Percentiles rank a stretch among this genome's conserved stretches.
Conservation (phyloP, 2,888 invertebrate genomes). For the Ochropacha duplaris region DNA sequence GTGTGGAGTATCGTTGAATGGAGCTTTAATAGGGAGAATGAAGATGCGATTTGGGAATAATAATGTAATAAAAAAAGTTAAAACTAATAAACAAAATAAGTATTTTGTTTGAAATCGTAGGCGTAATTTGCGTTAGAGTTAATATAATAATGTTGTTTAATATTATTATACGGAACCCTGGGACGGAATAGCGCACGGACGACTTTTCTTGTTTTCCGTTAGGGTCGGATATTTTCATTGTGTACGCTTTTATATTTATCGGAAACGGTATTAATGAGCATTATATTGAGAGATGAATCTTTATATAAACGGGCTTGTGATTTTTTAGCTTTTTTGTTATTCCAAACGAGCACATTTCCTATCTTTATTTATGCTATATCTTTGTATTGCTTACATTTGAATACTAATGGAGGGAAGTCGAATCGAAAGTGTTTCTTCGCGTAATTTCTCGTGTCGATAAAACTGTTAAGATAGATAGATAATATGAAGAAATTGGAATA, state of each 20-base stretch:
- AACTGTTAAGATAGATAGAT: background rate
- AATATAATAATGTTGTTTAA: too few relatives aligned
- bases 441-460: background rate
- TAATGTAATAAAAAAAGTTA: too few relatives aligned
- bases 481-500: background rate
- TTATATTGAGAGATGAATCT: slow-evolving; percentile 20
- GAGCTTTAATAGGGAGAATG: too few relatives aligned
- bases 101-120: too few relatives aligned
- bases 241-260: slow-evolving; percentile 30
- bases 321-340: background rate
- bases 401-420: background rate
- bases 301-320: background rate
- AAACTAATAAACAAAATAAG: too few relatives aligned
- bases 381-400: background rate
- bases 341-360: background rate
- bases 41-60: too few relatives aligned
- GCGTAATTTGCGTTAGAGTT: too few relatives aligned
- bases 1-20: too few relatives aligned
- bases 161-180: too few relatives aligned
- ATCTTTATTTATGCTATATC: background rate
- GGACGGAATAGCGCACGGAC: too few relatives aligned
- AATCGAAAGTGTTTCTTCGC: background rate
- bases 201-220: background rate
- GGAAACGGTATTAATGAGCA: slow-evolving; percentile 48
- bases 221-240: background rate